Percentiles rank a stretch among this genome's conserved stretches.
Evolutionary conservation across 2,888 invertebrate genomes (phyloP).

Genomic region (Drosophila birchii): DNA sequence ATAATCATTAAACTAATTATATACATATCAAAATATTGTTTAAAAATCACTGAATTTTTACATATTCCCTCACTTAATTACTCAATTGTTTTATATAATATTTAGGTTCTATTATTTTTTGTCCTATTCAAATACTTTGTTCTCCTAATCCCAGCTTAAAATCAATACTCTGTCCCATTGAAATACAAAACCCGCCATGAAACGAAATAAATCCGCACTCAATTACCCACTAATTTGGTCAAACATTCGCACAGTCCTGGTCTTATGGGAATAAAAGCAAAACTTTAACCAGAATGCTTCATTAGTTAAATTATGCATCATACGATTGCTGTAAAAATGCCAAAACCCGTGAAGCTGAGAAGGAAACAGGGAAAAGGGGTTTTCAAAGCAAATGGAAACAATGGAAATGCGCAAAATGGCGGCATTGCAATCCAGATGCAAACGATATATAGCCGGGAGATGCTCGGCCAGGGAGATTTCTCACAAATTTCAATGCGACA

Average conservation of each 20-base stretch:
- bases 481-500: conserved; percentile 76
- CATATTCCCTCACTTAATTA: background rate
- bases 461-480: conserved; percentile 68
- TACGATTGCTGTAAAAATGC: conserved; percentile 67
- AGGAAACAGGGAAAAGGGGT: conserved; percentile 27
- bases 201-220: background rate
- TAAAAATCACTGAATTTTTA: no score
- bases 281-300: conserved; percentile 59
- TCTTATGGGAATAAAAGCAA: conserved; percentile 13
- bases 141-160: no score
- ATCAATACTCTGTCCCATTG: background rate
- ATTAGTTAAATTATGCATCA: conserved; percentile 78
- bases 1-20: background rate
- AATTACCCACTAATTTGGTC: conserved; percentile 16
- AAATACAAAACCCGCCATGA: conserved; percentile 8
- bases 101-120: background rate
- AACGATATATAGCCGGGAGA: conserved; percentile 70
- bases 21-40: background rate
- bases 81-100: background rate
- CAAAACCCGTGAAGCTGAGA: conserved; percentile 47
- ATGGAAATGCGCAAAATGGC: conserved; percentile 71
- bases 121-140: background rate
- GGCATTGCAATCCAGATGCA: conserved; percentile 74
- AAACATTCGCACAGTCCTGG: conserved; percentile 2
- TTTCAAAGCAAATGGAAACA: conserved; percentile 20